These are phyloP conservation scores for Conus betulinus DNA, from an alignment of 1,140 invertebrate genomes.

Conservation along the genomic window DNA sequence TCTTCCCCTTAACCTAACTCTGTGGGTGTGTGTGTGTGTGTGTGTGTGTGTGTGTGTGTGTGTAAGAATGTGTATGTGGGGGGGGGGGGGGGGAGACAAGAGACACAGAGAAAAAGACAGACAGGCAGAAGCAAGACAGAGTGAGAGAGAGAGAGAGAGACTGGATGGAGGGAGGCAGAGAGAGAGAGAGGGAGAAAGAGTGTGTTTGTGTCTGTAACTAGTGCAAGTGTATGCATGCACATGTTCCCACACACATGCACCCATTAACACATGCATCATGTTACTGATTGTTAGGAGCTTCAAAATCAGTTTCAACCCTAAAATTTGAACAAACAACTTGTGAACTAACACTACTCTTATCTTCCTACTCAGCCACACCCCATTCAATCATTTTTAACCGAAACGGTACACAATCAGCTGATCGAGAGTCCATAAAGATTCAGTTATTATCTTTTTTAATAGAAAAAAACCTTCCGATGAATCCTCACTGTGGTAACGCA, in stretches of 20 bases:
- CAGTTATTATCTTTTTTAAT: background rate
- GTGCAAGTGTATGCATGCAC: background rate
- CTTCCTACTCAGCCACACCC: no score
- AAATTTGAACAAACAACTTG: no score
- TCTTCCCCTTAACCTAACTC: no score
- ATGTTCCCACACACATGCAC: background rate
- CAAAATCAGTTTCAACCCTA: no score
- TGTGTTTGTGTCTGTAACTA: background rate
- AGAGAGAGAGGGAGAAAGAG: background rate
- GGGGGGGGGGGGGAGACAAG: no score
- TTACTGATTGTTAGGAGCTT: no score
- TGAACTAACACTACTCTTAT: no score
- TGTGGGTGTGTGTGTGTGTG: background rate
- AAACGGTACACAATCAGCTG: conserved; percentile 5
- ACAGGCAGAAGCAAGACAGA: no score
- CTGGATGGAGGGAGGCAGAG: background rate
- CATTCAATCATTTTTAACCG: no score
- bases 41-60: background rate
- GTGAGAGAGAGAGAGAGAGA: background rate
- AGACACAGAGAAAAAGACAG: no score
- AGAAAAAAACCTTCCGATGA: background rate
- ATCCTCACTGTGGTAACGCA: background rate
- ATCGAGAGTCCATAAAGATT: background rate
- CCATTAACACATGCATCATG: background rate
- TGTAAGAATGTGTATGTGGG: background rate